A percentile compares a stretch with the other conserved stretches of the same genome.
These are phyloP conservation scores for Oopsacas minuta DNA, from an alignment of 37 sponge, comb jelly and placozoan species.

Conservation along the genomic window DNA sequence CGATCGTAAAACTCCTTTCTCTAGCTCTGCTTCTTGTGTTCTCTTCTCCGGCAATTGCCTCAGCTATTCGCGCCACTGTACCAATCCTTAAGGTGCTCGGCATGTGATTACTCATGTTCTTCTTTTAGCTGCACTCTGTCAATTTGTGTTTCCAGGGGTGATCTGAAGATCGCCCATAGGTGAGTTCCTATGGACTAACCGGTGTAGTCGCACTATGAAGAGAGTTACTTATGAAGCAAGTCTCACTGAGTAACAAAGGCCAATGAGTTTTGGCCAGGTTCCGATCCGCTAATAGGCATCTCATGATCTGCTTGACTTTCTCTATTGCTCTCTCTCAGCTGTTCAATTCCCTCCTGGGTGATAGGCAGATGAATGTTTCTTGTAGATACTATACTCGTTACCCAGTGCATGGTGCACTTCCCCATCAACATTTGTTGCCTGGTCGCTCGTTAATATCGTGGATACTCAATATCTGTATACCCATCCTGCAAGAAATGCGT, in stretches of 20 bases:
- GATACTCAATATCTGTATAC: background rate
- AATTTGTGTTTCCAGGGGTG: background rate
- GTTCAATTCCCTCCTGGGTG: background rate
- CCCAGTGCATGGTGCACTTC: background rate
- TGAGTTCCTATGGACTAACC: background rate
- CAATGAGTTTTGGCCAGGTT: constrained; percentile 6
- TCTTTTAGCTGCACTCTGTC: background rate
- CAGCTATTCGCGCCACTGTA: background rate
- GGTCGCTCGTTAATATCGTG: constrained; percentile 10
- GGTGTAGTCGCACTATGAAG: background rate
- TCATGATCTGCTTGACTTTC: constrained; percentile 18
- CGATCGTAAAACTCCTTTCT: background rate
- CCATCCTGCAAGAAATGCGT: constrained; percentile 3
- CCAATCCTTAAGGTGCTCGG: background rate
- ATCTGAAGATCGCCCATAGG: background rate
- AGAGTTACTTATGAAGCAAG: background rate
- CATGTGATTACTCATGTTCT: background rate
- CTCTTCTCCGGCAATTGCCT: background rate
- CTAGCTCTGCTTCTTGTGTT: background rate
- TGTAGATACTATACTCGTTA: background rate
- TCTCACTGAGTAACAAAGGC: background rate
- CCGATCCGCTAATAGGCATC: background rate
- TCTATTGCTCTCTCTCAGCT: background rate
- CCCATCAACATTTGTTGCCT: constrained; percentile 19
- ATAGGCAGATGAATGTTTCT: background rate